Evolutionary conservation across 2,888 invertebrate genomes (phyloP).

Genomic region (Steinernema scapterisci): DNA sequence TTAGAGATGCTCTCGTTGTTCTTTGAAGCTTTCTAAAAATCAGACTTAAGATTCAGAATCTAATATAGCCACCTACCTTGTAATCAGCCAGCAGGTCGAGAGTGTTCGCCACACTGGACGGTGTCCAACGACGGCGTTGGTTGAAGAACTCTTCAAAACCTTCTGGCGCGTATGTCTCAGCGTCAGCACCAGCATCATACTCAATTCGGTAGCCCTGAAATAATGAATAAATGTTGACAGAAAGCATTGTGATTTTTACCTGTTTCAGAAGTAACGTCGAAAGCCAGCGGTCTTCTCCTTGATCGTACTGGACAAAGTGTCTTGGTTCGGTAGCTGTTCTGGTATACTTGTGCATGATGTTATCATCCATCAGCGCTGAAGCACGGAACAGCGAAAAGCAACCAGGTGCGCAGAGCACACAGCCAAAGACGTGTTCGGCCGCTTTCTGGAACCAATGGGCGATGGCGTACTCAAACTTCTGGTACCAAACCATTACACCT

Average conservation of each 20-base stretch:
- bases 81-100: conserved; percentile 66
- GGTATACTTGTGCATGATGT: conserved; percentile 86
- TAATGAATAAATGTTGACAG: no score
- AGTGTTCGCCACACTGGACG: conserved; percentile 68
- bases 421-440: conserved; percentile 86
- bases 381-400: conserved; percentile 84
- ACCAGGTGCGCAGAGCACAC: conserved; percentile 87
- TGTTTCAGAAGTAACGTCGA: conserved; percentile 71
- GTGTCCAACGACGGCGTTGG: conserved; percentile 67
- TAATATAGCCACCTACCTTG: conserved; percentile 46
- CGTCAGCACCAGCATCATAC: conserved; percentile 70
- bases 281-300: conserved; percentile 74
- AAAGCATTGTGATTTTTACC: conserved; percentile 31
- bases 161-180: conserved; percentile 69
- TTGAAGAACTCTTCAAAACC: conserved; percentile 68
- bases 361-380: conserved; percentile 82
- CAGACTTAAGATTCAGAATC: background rate
- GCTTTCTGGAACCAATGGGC: conserved; percentile 92
- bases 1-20: conserved; percentile 66
- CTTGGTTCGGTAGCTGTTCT: conserved; percentile 75
- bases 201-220: conserved; percentile 69
- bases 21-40: conserved; percentile 54
- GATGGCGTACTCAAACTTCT: conserved; percentile 86
- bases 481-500: conserved; percentile 85
- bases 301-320: conserved; percentile 89